Conservation (phyloP, 1,140 invertebrate species). For the Drosophila setifemur region DNA sequence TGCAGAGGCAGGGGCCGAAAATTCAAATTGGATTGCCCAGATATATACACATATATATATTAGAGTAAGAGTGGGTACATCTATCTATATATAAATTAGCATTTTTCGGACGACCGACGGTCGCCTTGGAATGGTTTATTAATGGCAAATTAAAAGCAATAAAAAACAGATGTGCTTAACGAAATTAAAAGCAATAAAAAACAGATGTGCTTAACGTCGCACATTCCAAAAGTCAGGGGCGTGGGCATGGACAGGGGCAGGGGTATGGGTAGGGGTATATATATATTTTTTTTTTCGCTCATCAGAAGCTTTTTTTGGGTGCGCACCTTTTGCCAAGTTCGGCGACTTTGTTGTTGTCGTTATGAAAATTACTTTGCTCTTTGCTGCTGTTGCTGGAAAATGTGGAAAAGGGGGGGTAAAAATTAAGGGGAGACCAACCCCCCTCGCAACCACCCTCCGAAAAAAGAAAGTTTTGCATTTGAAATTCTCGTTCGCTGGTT, state of each 20-base stretch:
- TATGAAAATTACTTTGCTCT: slow-evolving; percentile 80
- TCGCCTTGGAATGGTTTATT: slow-evolving; percentile 79
- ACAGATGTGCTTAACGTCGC: slow-evolving; percentile 82
- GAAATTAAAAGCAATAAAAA: slow-evolving; percentile 82
- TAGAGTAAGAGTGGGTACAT: slow-evolving; percentile 26
- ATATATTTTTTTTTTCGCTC: slow-evolving; percentile 28
- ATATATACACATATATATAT: slow-evolving; percentile 10
- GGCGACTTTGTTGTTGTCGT: slow-evolving; percentile 68
- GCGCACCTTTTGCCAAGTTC: slow-evolving; percentile 71
- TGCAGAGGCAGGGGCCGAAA: slow-evolving; percentile 2
- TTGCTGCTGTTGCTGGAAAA: slow-evolving; percentile 51
- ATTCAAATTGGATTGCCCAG: slow-evolving; percentile 46
- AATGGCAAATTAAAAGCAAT: slow-evolving; percentile 82
- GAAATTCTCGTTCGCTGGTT: slow-evolving; percentile 64
- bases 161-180: slow-evolving; percentile 82
- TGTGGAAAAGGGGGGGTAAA: background rate
- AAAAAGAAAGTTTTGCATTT: slow-evolving; percentile 80
- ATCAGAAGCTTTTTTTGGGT: slow-evolving; percentile 43
- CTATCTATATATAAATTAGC: slow-evolving; percentile 74
- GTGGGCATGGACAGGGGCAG: background rate
- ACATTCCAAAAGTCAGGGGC: slow-evolving; percentile 58
- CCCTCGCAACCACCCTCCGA: slow-evolving; percentile 26
- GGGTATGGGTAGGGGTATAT: background rate
- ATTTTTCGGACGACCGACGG: slow-evolving; percentile 60
- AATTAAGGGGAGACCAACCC: too few species aligned